Evolutionary conservation across 2,888 invertebrate genomes (phyloP), one percentile per base, ranked within the genome.

Genomic region (Erebia palarica): DNA sequence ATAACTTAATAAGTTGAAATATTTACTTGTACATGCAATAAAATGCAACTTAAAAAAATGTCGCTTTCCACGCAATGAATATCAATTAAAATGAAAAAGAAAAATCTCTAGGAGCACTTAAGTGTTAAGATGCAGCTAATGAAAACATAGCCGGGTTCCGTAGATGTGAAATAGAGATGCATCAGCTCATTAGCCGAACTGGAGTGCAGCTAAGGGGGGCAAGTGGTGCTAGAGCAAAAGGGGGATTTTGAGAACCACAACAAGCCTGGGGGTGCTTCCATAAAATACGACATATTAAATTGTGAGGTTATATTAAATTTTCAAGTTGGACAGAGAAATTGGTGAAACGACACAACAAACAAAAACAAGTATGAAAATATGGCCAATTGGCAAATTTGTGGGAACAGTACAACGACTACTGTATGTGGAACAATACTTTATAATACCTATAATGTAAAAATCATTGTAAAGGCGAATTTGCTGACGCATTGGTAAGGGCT

Each of bases 171-270:
- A 74, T 72, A 70, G 66, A 74, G 71, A 75, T 75, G 71, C 74
- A 75, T 75, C 75, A 75, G 76, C 74, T 77, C 76, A 77, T 77
- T 76, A 76, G 75, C 75, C 53, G 36, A 63, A 67, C 65, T 70
- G 69, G 73, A 69, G 61, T 66, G 69, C 71, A 72, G 72, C 65
- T 64, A 72, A 75, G 64, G 68, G 58, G 72, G 75, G 70, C 75
- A 73, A 74, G 75, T 73, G 68, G 70, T 70, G 63, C 73, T 73
- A 73, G 66, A 68, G 55, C 36, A 63, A 59, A 58, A 58, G 68
- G 67, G 61, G 65, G 70, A 71, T 73, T 73, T 72, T 70, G 71
- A 73, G 53, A 74, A 70, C 68, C 63, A 63, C 65, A 61, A 67
- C 69, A 64, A 64, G 57, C 13, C 57, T 58, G 14, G 21, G 21